Conservation (phyloP, 2,797 vertebrate genomes). For the Liasis olivaceus region DNA sequence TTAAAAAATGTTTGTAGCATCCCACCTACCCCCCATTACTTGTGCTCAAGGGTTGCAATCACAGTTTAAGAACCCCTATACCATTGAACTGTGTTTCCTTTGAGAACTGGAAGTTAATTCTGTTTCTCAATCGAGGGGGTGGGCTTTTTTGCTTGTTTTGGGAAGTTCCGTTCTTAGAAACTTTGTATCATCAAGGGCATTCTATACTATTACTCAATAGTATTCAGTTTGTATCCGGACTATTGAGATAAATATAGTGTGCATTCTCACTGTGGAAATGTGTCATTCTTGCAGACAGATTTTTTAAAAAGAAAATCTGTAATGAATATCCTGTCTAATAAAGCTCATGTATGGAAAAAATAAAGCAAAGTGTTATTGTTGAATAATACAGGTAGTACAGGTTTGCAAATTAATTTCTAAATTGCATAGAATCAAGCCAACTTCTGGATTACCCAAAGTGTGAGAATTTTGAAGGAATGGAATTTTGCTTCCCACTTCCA, state of each 20-base stretch:
- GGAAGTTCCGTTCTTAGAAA: conserved; percentile 73
- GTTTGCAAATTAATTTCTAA: background rate
- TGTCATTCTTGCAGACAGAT: conserved; percentile 26
- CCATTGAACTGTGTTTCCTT: conserved; percentile 53
- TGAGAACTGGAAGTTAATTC: conserved; percentile 54
- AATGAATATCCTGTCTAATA: background rate
- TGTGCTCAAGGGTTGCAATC: background rate
- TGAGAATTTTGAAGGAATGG: background rate
- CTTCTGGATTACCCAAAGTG: background rate
- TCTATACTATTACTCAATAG: conserved; percentile 61
- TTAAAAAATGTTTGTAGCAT: background rate
- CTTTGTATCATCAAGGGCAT: conserved; percentile 62
- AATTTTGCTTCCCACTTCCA: background rate
- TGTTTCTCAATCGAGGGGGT: conserved; percentile 63
- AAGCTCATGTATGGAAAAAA: background rate
- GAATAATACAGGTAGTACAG: background rate
- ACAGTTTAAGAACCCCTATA: background rate
- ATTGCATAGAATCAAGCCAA: background rate
- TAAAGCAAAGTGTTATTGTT: background rate
- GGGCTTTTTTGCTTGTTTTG: conserved; percentile 54
- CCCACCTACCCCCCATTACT: background rate
- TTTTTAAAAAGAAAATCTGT: background rate
- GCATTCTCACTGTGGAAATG: background rate
- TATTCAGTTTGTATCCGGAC: conserved; percentile 58
- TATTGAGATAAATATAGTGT: conserved; percentile 38